Evolutionary conservation across 30 jellyfish, hydroid and myxozoan species (phyloP), one percentile per base, ranked within the genome.

Genomic region (Hydractinia symbiolongicarpus): DNA sequence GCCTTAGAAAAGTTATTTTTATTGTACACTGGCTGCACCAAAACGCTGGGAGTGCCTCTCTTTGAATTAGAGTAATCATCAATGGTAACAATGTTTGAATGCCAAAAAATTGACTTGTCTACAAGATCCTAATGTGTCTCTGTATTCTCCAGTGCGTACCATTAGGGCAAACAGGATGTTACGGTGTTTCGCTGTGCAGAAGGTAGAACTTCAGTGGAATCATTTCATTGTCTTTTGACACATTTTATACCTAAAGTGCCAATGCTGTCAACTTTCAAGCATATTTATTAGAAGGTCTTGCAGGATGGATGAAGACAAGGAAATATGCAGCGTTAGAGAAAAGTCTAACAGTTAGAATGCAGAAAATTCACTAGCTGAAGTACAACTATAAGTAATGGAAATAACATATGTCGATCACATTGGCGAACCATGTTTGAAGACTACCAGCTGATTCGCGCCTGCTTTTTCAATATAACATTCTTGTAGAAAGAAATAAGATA

Each of bases 171-270:
- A 61, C 17, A 44, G 5, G 30, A 17, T 20, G 55, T 61, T 78
- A 80, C 89, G 67, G 89, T 85, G 19, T 78, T 52, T 70, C 76
- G 94, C 11, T 85, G 94, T 72, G 89, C 85, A 67, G 19, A 85
- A 61, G 94, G 89, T 14, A 55, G 84, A 5, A 85, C 83, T 66
- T 77, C 94, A 14, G 5, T 85, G 51, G 73, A 78, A 11, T 78
- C 86, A 3, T 58, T 78, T 5, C 86, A 78, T 50, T 50, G 60
- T 6, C 86, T 60, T 80, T 6, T 78, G 58, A 4, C 54, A 21
- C 5, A 54, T 54, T 68, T 67, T 5, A 81, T 67, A 16, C 72
- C 58, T 9, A 14, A 51, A 57, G 86, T 67, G 89, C 86, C 21
- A 81, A 71, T 81, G 89, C 89, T 9, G 78, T 55, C 61, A 81